phyloP scores from a whole-genome alignment of 2,113 vertebrate species.

The Spea multiplicata region DNA sequence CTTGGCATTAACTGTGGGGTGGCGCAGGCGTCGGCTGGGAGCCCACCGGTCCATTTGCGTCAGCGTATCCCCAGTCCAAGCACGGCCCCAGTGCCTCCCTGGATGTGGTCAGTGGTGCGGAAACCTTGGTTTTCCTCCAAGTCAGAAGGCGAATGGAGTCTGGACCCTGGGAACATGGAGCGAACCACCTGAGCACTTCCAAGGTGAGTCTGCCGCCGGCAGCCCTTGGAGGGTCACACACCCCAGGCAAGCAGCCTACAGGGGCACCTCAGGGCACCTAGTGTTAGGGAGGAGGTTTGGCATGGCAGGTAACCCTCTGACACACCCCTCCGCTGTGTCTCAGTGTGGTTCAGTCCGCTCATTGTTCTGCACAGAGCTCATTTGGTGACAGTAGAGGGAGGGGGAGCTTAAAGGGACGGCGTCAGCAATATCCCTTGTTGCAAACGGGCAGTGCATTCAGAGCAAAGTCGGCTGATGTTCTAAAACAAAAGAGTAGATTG shows the following conservation, averaged over 20 bases:
- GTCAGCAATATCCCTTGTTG: not conserved
- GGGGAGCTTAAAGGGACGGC: conserved; percentile 19
- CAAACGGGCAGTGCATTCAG: too few relatives aligned
- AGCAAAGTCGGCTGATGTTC: too few relatives aligned
- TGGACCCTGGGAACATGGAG: conserved; percentile 14
- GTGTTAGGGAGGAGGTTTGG: not conserved
- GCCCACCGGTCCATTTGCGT: not conserved
- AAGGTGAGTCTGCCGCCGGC: conserved; percentile 45
- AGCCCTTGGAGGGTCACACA: conserved; percentile 17
- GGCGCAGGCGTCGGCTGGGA: not conserved
- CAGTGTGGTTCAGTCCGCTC: conserved; percentile 19
- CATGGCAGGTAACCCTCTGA: not conserved
- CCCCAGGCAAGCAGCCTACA: not conserved
- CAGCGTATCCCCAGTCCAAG: not conserved
- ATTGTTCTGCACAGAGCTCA: conserved; percentile 15
- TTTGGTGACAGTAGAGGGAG: conserved; percentile 2
- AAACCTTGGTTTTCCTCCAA: conserved; percentile 33
- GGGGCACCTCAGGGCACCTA: not conserved
- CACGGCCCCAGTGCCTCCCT: conserved; percentile 1
- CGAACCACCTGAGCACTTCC: conserved; percentile 48
- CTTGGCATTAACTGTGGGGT: not conserved
- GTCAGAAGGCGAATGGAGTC: conserved; percentile 11
- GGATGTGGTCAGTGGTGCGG: not conserved
- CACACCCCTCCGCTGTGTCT: conserved; percentile 1
- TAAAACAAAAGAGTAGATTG: too few relatives aligned